phyloP scores from a whole-genome alignment of 2,797 vertebrate species.

The Amniataba percoides region DNA sequence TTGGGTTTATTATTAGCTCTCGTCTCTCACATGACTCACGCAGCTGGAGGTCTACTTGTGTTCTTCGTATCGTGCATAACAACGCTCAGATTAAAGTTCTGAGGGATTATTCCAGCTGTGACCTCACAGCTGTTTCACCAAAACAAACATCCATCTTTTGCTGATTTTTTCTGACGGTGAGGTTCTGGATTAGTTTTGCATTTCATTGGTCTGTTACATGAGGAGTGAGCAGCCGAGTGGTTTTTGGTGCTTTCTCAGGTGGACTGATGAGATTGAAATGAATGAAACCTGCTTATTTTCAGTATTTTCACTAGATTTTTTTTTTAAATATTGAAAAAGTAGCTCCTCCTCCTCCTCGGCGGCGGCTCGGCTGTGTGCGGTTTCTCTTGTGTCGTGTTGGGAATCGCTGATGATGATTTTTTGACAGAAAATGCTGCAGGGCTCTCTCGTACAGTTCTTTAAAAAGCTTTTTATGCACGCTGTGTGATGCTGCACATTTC shows the following conservation, averaged over 20 bases:
- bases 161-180: neutral
- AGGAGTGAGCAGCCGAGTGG: neutral
- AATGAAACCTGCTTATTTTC: neutral
- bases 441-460: neutral
- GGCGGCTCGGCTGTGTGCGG: neutral
- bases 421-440: neutral
- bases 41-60: neutral
- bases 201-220: neutral
- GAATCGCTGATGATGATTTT: neutral
- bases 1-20: neutral
- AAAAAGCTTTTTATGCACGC: neutral
- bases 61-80: neutral
- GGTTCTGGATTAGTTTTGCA: neutral
- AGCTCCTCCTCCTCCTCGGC: neutral
- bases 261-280: neutral
- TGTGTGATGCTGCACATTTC: too few relatives aligned
- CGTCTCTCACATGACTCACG: neutral
- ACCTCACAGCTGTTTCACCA: neutral
- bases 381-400: neutral
- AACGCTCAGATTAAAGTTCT: neutral
- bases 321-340: neutral
- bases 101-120: slow-evolving; percentile 2
- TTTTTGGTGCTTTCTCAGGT: too few relatives aligned
- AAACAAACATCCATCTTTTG: slow-evolving; percentile 2
- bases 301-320: neutral